Evolutionary conservation across 2,888 invertebrate genomes (phyloP), one percentile per base, ranked within the genome.

Genomic region (Pecten maximus): DNA sequence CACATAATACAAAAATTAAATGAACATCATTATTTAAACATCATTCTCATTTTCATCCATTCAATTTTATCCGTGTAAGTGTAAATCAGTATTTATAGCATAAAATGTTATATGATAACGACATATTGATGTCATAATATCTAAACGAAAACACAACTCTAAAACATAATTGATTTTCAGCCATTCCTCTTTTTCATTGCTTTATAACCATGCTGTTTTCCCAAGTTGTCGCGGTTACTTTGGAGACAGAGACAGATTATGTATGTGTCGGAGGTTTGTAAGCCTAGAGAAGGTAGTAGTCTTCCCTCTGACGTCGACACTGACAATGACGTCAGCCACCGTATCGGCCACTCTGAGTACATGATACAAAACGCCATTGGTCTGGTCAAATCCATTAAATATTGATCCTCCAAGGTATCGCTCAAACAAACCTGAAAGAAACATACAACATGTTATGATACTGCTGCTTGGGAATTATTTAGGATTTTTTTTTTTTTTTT

Each of bases 381-480:
- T 44, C 40, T 93, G 91, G 60, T 91, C 89, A n/a, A 91, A 35
- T 0, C 94, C 95, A 87, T 93, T 92, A 88, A 93, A 90, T 4
- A 95, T 91, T 6, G 93, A 91, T 0, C 95, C 95, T n/a, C 95
- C 95, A 89, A 94, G 94, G 89, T 93, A 93, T 16, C 93, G 87
- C 48, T 93, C 93, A 88, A 95, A 94, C 87, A 94, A 92, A 23
- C 94, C 94, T 95, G 90, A 35, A 89, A 54, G 23, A 54, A 54
- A n/a, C 54, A 54, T 6, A 54, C 54, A 54, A 54, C 19, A 23
- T n/a, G n/a, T n/a, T n/a, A n/a, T n/a, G n/a, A n/a, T n/a, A n/a
- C n/a, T n/a, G n/a, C n/a, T n/a, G n/a, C n/a, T n/a, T n/a, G n/a
- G n/a, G n/a, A n/a, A n/a, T n/a, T n/a, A n/a, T n/a, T n/a, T n/a